Evolutionary conservation across 1,140 invertebrate species (phyloP), one percentile per base, ranked within the genome.

Genomic region (Diuraphis noxia): DNA sequence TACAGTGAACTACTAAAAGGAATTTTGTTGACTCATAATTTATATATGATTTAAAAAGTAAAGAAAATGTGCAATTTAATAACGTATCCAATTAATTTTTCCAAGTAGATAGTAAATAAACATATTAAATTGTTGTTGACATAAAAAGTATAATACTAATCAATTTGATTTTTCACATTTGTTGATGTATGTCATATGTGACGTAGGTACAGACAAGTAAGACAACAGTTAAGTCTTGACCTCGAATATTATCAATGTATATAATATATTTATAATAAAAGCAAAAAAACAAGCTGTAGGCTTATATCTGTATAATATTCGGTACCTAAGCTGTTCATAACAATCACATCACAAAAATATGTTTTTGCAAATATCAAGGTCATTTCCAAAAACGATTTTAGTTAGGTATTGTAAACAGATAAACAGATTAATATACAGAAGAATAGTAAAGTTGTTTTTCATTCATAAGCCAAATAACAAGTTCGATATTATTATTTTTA

Each of bases 341-440:
- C 10, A 41, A 41, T n/a, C 43, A 36, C 9, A 86, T 43, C 25
- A 36, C 82, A 87, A 87, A 56, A 87, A 56, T 56, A 87, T 87
- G 85, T 87, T 87, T 87, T 56, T 52, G 34, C 23, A 23, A n/a
- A 40, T 13, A 56, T 56, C 34, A 34, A 87, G 85, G 85, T 87
- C 30, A 30, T 56, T 56, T 30, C 49, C 85, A 38, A 87, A 56
- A 72, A 72, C 56, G 56, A 72, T 72, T 72, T 72, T n/a, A 72
- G n/a, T 17, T 72, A 72, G n/a, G 4, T 72, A n/a, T 72, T 17
- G 56, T 72, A n/a, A 72, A 72, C 56, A 72, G n/a, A 72, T 72
- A n/a, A 72, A 72, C n/a, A 72, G 56, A 19, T 72, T 72, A 72
- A 34, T 72, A 63, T 49, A 7, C 13, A 49, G 3, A 49, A 49